A percentile compares a stretch with the other conserved stretches of the same genome.
phyloP scores from a whole-genome alignment of 2,797 vertebrate species.

The Leptodactylus fallax region DNA sequence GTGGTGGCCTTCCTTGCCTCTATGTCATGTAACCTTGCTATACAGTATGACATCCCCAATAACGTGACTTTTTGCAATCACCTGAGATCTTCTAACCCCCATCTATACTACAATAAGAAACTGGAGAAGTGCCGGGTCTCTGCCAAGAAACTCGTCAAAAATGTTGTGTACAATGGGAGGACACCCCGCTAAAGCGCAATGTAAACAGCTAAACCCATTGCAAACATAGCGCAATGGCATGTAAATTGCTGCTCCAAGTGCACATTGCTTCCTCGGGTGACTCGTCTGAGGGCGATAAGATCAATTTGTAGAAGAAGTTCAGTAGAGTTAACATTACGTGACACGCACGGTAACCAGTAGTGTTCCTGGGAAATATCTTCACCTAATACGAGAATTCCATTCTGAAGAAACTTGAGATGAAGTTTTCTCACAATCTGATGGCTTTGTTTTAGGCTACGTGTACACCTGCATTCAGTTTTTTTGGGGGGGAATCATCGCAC shows the following conservation, averaged over 20 bases:
- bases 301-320: neutral
- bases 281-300: neutral
- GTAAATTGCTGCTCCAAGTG: slow-evolving; percentile 1
- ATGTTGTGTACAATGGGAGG: slow-evolving; percentile 39
- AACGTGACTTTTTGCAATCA: neutral
- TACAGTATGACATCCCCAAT: neutral
- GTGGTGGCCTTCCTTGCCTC: neutral
- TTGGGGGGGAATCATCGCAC: neutral
- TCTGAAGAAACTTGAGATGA: neutral
- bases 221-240: neutral
- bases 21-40: neutral
- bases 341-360: neutral
- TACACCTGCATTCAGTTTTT: no score
- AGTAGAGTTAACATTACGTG: neutral
- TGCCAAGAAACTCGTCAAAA: neutral
- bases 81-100: neutral
- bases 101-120: neutral
- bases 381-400: neutral
- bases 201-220: slow-evolving; percentile 12
- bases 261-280: neutral
- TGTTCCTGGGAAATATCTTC: neutral
- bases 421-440: neutral
- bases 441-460: no score
- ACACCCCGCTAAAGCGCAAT: slow-evolving; percentile 16
- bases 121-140: neutral